phyloP scores from a whole-genome alignment of 2,797 vertebrate species.

The Rallus crepitans region DNA sequence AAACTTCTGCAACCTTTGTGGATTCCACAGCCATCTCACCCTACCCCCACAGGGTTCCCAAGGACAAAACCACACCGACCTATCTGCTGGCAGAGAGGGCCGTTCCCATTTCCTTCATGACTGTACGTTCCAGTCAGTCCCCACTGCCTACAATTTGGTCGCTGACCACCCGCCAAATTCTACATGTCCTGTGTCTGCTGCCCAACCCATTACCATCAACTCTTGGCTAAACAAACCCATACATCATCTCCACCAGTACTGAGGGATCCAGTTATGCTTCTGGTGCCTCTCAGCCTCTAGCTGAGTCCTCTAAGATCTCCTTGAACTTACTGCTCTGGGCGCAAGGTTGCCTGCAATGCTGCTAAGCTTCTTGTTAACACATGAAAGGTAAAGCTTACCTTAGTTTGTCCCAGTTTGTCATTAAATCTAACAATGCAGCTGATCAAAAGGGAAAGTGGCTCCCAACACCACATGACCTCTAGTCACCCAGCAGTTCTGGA shows the following conservation, averaged over 20 bases:
- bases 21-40: not conserved
- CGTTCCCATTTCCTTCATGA: not conserved
- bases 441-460: not conserved
- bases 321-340: not conserved
- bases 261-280: not conserved
- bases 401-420: not conserved
- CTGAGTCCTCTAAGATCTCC: fast-evolving
- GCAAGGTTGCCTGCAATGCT: not conserved
- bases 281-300: not conserved
- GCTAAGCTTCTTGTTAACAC: not conserved
- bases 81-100: not conserved
- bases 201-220: slow-evolving; percentile 44
- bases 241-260: not conserved
- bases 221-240: not conserved
- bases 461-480: fast-evolving
- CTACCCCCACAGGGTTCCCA: not conserved
- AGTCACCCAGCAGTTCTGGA: not conserved
- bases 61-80: not conserved
- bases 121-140: not conserved
- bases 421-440: not conserved
- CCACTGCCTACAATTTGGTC: not conserved
- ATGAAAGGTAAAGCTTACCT: not conserved
- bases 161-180: not conserved
- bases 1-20: slow-evolving; percentile 38
- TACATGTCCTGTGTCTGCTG: not conserved